Conservation (phyloP, 1,140 invertebrate species). For the Caligus rogercresseyi region DNA sequence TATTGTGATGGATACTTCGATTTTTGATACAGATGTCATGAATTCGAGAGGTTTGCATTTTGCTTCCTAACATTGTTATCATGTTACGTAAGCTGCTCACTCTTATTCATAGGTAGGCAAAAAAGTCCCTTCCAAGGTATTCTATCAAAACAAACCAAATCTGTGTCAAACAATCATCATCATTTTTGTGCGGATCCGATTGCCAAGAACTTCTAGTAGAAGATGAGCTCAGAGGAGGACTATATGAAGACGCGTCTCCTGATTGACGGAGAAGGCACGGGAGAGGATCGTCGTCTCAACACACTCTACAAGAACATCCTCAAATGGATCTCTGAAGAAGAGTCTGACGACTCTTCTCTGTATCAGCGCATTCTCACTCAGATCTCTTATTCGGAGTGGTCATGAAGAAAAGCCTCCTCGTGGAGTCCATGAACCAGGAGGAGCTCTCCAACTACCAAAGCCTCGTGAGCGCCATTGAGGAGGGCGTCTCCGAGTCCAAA, state of each 20-base stretch:
- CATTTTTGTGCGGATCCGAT: too few species aligned
- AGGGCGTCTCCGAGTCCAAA: slow-evolving; percentile 53
- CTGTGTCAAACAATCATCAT: too few species aligned
- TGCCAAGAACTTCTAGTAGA: too few species aligned
- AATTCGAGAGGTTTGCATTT: too few species aligned
- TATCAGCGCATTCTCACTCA: slow-evolving; percentile 32
- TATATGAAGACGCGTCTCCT: slow-evolving; percentile 68
- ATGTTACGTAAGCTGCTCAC: too few species aligned
- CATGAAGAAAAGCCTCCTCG: slow-evolving; percentile 57
- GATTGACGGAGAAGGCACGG: slow-evolving; percentile 85
- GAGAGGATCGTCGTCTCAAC: slow-evolving; percentile 73
- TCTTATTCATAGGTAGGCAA: too few species aligned
- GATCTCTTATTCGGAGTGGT: slow-evolving; percentile 65
- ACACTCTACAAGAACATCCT: slow-evolving; percentile 67
- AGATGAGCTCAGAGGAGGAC: slow-evolving; percentile 44
- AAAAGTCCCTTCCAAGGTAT: too few species aligned
- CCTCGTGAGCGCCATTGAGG: slow-evolving; percentile 52
- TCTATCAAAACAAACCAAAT: too few species aligned
- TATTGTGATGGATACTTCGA: too few species aligned
- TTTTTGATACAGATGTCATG: too few species aligned
- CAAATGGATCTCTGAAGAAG: slow-evolving; percentile 55
- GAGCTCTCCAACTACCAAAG: slow-evolving; percentile 68
- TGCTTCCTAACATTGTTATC: too few species aligned
- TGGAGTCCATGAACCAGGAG: slow-evolving; percentile 57
- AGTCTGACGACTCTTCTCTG: slow-evolving; percentile 33